These are phyloP conservation scores for Scaptomyza reducta DNA, from an alignment of 2,888 invertebrate genomes.

Conservation along the genomic window DNA sequence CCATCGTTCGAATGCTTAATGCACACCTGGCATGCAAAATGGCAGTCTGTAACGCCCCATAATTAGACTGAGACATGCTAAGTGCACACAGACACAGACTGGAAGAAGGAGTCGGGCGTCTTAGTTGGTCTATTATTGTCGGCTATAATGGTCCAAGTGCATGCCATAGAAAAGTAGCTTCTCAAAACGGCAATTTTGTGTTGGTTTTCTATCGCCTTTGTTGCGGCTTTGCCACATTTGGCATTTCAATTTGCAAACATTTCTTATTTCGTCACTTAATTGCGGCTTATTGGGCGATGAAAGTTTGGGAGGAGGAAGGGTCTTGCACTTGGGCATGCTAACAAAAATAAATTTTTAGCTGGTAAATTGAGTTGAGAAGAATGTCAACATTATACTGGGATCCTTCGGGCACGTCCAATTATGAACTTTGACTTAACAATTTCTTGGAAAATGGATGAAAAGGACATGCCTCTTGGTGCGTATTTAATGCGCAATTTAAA, in stretches of 20 bases:
- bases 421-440: slow-evolving; percentile 77
- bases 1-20: slow-evolving; percentile 58
- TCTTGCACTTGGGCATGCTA: slow-evolving; percentile 8
- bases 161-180: slow-evolving; percentile 51
- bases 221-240: slow-evolving; percentile 36
- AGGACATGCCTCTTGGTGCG: slow-evolving; percentile 44
- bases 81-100: slow-evolving; percentile 48
- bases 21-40: slow-evolving; percentile 69
- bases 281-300: slow-evolving; percentile 11
- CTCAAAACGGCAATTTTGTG: slow-evolving; percentile 17
- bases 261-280: slow-evolving; percentile 38
- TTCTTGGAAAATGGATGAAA: slow-evolving; percentile 54
- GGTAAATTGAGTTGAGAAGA: slow-evolving; percentile 36
- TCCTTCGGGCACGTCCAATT: slow-evolving; percentile 51
- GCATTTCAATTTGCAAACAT: slow-evolving; percentile 57
- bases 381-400: slow-evolving; percentile 38
- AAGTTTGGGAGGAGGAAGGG: neutral
- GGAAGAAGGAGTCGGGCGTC: neutral
- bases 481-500: slow-evolving; percentile 75
- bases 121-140: slow-evolving; percentile 4
- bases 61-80: slow-evolving; percentile 72
- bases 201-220: slow-evolving; percentile 32
- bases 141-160: slow-evolving; percentile 50
- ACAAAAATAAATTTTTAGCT: slow-evolving; percentile 27
- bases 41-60: slow-evolving; percentile 73